Evolutionary conservation across 2,113 vertebrate genomes (phyloP), one percentile per base, ranked within the genome.

Genomic region (Sylvilagus bachmani): DNA sequence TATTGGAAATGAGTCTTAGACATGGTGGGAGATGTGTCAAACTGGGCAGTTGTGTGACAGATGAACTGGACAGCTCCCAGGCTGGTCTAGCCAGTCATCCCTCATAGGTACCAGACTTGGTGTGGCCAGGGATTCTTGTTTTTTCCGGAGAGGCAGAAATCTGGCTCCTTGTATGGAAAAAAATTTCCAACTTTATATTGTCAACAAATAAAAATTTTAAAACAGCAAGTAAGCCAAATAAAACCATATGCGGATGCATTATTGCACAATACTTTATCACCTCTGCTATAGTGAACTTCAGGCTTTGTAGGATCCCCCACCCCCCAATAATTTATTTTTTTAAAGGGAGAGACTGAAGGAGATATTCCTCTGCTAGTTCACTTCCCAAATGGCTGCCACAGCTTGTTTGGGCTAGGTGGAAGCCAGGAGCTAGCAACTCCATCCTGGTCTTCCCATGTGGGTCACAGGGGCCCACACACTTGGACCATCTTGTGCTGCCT

Each of bases 121-220:
- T 38, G 22, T 58, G 25, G 31, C 78, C 61, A 33, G 5, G 29
- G 49, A 85, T 14, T 10, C 14, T 29, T 79, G 13, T 21, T 58
- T 58, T 86, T 86, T 89, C 9, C 78, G 21, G 64, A 92, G 38
- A 75, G 33, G 22, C n/a, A 83, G 36, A 91, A 82, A 79, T 80
- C 70, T 83, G 64, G 31, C 10, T 81, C 0, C 67, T 11, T 62
- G 10, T 80, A 22, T 55, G 21, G 2, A 10, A 1, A 9, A 36
- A 29, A 19, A n/a, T 44, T 29, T 58, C 14, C 58, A 36, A 2
- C 49, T 91, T 78, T 61, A 51, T 49, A n/a, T 49, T 89, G 10
- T 12, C 11, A 14, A 84, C 33, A 36, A 71, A 73, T 67, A 86
- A 82, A 21, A 31, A 10, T 4, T 33, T n/a, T 66, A 64, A 49